Evolutionary conservation across 2,888 invertebrate species (phyloP).

Genomic region (Drosophila picticornis): DNA sequence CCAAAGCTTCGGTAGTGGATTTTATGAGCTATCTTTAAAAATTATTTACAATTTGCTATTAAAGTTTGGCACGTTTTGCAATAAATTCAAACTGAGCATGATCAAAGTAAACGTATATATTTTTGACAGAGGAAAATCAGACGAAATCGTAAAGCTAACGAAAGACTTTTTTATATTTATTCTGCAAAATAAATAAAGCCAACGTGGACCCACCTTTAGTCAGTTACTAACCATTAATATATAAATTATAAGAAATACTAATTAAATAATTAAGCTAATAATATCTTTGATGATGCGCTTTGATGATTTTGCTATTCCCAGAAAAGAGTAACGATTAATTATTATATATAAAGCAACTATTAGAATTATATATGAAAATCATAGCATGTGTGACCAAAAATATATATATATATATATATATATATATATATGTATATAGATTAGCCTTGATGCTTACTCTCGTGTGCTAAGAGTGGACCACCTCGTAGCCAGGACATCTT

Average conservation of each 20-base stretch:
- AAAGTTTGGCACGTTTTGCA: not conserved
- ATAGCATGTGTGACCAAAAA: too few relatives aligned
- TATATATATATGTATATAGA: not conserved
- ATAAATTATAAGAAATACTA: not conserved
- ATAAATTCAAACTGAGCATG: not conserved
- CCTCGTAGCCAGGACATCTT: slow-evolving; percentile 50
- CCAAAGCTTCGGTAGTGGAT: not conserved
- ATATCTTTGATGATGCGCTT: not conserved
- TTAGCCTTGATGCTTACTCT: not conserved
- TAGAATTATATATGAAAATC: not conserved
- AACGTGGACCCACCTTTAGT: not conserved
- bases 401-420: too few relatives aligned
- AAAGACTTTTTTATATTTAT: not conserved
- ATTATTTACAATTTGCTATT: not conserved
- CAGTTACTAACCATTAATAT: not conserved
- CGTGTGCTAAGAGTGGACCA: slow-evolving; percentile 49
- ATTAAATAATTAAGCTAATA: not conserved
- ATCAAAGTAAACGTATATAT: not conserved
- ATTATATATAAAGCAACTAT: not conserved
- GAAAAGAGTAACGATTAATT: not conserved
- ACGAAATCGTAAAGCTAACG: not conserved
- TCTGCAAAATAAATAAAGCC: not conserved
- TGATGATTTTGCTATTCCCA: not conserved
- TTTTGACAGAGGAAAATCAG: not conserved
- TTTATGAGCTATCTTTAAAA: not conserved